A percentile compares a stretch with the other conserved stretches of the same genome.
phyloP scores from a whole-genome alignment of 2,113 vertebrate species.

The Myodes glareolus region DNA sequence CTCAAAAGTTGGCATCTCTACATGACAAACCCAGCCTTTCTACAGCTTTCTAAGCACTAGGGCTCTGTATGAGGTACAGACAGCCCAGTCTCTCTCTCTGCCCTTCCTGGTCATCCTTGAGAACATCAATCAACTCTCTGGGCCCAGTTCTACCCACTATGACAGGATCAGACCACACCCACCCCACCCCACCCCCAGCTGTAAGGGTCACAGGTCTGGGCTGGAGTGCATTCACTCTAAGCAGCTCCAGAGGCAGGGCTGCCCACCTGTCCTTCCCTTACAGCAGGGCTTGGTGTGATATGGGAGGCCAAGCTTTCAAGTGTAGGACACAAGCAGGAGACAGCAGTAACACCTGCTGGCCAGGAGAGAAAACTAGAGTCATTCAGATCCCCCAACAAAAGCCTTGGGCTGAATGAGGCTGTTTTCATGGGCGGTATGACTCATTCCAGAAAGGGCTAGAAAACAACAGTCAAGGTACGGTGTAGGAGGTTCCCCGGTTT shows the following conservation, averaged over 20 bases:
- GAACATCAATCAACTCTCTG: background rate
- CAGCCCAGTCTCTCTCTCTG: background rate
- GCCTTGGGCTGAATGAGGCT: slow-evolving; percentile 11
- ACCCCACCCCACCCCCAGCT: background rate
- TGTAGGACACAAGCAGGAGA: slow-evolving; percentile 1
- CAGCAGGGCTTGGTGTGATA: slow-evolving; percentile 12
- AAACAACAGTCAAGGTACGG: background rate
- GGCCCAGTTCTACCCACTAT: background rate
- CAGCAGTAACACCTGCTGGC: background rate
- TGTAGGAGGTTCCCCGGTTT: background rate
- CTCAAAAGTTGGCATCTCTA: background rate
- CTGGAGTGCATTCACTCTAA: background rate
- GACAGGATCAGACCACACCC: background rate
- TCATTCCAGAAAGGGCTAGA: background rate
- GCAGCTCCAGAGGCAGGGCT: background rate
- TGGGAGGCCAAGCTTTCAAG: slow-evolving; percentile 46
- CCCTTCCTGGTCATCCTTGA: background rate
- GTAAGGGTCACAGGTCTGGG: background rate
- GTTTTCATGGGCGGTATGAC: background rate
- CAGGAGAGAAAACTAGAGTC: slow-evolving; percentile 28
- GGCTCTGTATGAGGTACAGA: background rate
- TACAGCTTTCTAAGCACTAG: background rate
- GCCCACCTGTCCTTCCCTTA: slow-evolving; percentile 58
- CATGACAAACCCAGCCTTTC: background rate
- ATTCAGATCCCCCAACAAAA: slow-evolving; percentile 43